Evolutionary conservation across 2,113 vertebrate species (phyloP), one percentile per base, ranked within the genome.

Genomic region (Petrocephalus zakoni): DNA sequence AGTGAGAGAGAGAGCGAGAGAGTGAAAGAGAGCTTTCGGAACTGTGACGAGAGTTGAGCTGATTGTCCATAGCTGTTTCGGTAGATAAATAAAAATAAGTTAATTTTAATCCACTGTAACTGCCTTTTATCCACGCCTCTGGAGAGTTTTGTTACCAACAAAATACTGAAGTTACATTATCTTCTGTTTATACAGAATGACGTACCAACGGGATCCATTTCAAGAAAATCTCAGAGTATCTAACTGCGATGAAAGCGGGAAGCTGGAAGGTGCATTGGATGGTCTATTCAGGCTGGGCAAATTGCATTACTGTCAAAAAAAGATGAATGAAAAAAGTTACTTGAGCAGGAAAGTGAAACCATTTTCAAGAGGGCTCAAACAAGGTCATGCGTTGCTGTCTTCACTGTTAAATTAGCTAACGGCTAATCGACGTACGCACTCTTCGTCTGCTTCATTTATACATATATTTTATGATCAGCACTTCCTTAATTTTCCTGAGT

Each of bases 281-380:
- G 46, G 46, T 49, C 81, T 22, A 83, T 83, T 83, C 81, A 83
- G 10, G 17, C 34, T 19, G 46, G 9, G 22, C 4, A 83, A 83
- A 83, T 22, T 83, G 81, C 81, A 83, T 83, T 83, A 46, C 15
- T 47, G 81, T 83, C 81, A 83, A 46, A 83, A 81, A 49, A n/a
- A 83, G 81, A 83, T 49, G 81, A 15, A 49, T 46, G 46, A 49
- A 10, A 49, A 83, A 49, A 11, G 46, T 22, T 47, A 49, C 46
- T 83, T 49, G 46, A 49, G 21, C 46, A 49, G 81, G n/a, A 83
- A 49, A 83, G 81, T 83, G 47, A 83, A 83, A 83, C 10, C 11
- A 49, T 85, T 84, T 29, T 49, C 83, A 17, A 7, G 51, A 5
- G 21, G 11, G 4, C 2, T 17, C 83, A 85, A 53, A 53, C 29